Evolutionary conservation across 2,888 invertebrate genomes (phyloP).

Genomic region (Invenusta paracnida): DNA sequence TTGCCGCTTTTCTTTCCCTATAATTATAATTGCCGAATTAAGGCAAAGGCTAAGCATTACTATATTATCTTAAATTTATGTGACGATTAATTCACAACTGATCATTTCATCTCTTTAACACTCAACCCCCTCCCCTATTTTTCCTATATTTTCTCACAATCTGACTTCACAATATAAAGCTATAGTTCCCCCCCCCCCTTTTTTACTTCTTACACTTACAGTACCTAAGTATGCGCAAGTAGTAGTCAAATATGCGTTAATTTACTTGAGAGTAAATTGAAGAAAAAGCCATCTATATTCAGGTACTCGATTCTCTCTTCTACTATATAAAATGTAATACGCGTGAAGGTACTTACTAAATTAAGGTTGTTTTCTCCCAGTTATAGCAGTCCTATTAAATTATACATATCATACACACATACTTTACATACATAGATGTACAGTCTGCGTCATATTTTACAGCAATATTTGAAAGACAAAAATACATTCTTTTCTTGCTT

Average conservation of each 20-base stretch:
- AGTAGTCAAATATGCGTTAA: background rate
- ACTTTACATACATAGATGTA: too few relatives aligned
- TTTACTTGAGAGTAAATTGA: too few relatives aligned
- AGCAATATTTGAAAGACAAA: constrained; percentile 19
- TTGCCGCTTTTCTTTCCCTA: background rate
- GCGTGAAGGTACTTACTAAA: too few relatives aligned
- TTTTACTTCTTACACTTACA: background rate
- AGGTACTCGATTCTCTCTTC: too few relatives aligned
- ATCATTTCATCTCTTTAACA: background rate
- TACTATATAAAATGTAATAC: too few relatives aligned
- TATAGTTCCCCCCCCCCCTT: background rate
- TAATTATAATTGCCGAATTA: constrained; percentile 19
- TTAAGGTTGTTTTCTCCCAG: background rate
- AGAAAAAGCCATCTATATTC: too few relatives aligned
- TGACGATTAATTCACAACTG: constrained; percentile 17
- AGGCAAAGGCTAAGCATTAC: constrained; percentile 14
- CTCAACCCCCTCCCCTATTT: background rate
- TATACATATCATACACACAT: background rate
- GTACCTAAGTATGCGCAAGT: background rate
- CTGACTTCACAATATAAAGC: too few relatives aligned
- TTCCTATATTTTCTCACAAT: too few relatives aligned
- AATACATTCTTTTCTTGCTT: background rate
- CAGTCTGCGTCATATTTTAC: too few relatives aligned
- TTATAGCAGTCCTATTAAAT: background rate
- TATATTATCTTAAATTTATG: constrained; percentile 15